Base-by-base conservation (phyloP, 2,113 vertebrate species). In the Vulpes lagopus region DNA sequence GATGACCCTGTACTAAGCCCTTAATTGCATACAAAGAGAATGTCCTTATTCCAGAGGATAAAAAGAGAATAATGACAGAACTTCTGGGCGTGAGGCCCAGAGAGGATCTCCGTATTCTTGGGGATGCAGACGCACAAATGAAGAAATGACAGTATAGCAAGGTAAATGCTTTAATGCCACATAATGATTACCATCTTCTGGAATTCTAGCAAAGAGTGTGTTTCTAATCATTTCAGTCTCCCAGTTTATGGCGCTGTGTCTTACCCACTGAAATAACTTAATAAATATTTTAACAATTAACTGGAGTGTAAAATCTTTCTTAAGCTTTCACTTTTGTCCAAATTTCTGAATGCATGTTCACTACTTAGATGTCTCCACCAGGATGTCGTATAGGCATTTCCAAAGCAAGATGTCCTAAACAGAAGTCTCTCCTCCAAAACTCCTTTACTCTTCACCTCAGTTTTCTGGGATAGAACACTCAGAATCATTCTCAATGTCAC, bases 241-340 rank as follows among this genome's bases (percentile, higher is more conserved):
- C 78, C 12, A 55, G 16, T 69, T 69, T 69, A 32, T 87, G 57
- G 11, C 17, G 16, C n/a, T 2, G 6, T 89, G 57, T 65, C 15
- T 64, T 90, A 81, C n/a, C 67, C 71, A 89, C 38, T 81, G 67
- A 83, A 92, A 84, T 79, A 19, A 81, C 30, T 85, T 62, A 86
- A 93, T 67, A 79, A 65, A 59, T 38, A n/a, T 25, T 51, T 67
- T 49, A 86, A 82, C 51, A 55, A 82, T 86, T 65, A 62, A 43
- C 19, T 14, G 51, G 27, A 76, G 20, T 81, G 10, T 74, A 69
- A 35, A 92, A 53, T 87, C 5, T 78, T 64, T 57, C 32, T 57
- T 20, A 57, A 90, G 69, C n/a, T 78, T 83, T 88, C 27, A 51
- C 16, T 83, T 85, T 55, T 38, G 32, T 43, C 53, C 22, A 5